Conservation (phyloP, 1,140 invertebrate genomes). For the Dendroctonus ponderosae region DNA sequence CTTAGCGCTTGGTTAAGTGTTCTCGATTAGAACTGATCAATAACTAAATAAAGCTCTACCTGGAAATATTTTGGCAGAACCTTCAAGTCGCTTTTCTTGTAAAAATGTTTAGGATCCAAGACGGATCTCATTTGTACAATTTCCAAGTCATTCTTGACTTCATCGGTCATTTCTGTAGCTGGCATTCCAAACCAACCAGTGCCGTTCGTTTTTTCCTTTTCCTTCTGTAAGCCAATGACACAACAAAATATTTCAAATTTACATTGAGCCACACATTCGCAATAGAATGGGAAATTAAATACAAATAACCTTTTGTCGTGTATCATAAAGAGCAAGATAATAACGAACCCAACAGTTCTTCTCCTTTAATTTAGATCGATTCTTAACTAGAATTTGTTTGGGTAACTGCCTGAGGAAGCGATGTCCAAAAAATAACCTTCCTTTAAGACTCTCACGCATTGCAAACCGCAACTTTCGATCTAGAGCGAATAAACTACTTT, state of each 20-base stretch:
- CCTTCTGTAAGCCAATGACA: conserved; percentile 49
- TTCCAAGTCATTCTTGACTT: conserved; percentile 82
- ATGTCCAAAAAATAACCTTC: no score
- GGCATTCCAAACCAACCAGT: conserved; percentile 84
- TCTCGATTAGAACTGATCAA: neutral
- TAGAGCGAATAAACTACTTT: no score
- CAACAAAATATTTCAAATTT: neutral
- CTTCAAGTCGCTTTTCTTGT: conserved; percentile 88
- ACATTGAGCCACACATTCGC: no score
- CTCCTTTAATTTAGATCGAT: neutral
- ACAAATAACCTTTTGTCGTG: neutral
- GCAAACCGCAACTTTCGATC: no score
- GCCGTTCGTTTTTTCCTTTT: conserved; percentile 77
- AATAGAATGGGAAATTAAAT: no score
- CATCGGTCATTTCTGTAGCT: conserved; percentile 84
- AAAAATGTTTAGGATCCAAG: conserved; percentile 89
- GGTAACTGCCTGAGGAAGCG: neutral
- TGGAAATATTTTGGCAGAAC: conserved; percentile 90
- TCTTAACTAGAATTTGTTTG: neutral
- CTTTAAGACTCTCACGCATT: no score
- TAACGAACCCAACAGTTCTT: no score
- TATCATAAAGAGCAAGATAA: neutral
- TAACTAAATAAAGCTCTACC: conserved; percentile 51
- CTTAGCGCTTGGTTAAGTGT: no score
- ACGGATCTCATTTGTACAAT: conserved; percentile 89